Evolutionary conservation across 2,888 invertebrate species (phyloP).

Genomic region (Aquatica leii): DNA sequence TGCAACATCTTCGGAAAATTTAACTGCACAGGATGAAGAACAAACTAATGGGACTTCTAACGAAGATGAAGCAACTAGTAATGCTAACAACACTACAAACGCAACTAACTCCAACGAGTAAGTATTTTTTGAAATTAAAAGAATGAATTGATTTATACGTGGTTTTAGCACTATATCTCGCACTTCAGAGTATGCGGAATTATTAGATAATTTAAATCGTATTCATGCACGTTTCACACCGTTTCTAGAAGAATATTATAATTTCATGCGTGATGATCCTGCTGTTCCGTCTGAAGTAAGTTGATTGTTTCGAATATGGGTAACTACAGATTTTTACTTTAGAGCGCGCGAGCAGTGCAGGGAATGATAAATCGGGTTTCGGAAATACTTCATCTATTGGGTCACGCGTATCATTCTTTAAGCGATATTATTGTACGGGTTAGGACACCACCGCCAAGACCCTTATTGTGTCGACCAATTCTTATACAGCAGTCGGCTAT

Average conservation of each 20-base stretch:
- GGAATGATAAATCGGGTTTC: slow-evolving; percentile 77
- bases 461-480: slow-evolving; percentile 75
- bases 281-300: slow-evolving; percentile 59
- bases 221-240: slow-evolving; percentile 71
- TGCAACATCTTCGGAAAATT: slow-evolving; percentile 50
- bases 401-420: slow-evolving; percentile 88
- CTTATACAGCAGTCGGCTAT: slow-evolving; percentile 73
- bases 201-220: slow-evolving; percentile 64
- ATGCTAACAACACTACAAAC: slow-evolving; percentile 18
- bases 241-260: slow-evolving; percentile 70
- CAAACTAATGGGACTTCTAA: slow-evolving; percentile 17
- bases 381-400: slow-evolving; percentile 83
- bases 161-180: slow-evolving; percentile 55
- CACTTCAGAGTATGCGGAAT: slow-evolving; percentile 65
- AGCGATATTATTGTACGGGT: slow-evolving; percentile 86
- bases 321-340: slow-evolving; percentile 41
- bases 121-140: slow-evolving; percentile 17
- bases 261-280: slow-evolving; percentile 70
- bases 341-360: slow-evolving; percentile 67
- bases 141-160: background rate
- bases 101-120: slow-evolving; percentile 39
- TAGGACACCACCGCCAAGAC: slow-evolving; percentile 72
- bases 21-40: slow-evolving; percentile 42
- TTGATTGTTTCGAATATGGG: too few species aligned
- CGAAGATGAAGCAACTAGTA: slow-evolving; percentile 22